Evolutionary conservation across 2,797 vertebrate genomes (phyloP).

Genomic region (Onychomys torridus): DNA sequence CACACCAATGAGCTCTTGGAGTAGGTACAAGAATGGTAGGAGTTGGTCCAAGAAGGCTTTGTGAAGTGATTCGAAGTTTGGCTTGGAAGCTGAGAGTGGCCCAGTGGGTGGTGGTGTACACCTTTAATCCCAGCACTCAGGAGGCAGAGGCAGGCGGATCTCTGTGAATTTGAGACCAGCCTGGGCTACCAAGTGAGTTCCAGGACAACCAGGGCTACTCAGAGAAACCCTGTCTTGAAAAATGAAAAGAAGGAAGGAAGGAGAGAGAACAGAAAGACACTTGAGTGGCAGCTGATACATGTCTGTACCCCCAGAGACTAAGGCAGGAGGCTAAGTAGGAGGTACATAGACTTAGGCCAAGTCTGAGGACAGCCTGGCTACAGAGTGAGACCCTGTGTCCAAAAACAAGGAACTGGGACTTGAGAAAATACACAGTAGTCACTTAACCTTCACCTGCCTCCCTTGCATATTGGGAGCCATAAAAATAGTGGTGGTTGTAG

Average conservation of each 20-base stretch:
- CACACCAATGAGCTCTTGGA: background rate
- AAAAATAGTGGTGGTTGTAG: background rate
- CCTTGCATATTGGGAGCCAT: background rate
- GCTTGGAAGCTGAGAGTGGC: background rate
- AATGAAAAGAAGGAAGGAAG: background rate
- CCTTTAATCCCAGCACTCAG: background rate
- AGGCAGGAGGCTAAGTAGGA: background rate
- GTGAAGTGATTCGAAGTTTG: background rate
- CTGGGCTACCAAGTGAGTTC: background rate
- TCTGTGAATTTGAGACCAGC: background rate
- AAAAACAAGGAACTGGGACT: slow-evolving; percentile 9
- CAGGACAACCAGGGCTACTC: background rate
- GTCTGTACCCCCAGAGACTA: background rate
- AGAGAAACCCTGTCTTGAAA: background rate
- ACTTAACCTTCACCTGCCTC: background rate
- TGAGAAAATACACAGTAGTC: slow-evolving; percentile 18
- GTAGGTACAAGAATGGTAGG: background rate
- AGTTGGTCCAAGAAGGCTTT: slow-evolving; percentile 43
- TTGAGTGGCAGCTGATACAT: background rate
- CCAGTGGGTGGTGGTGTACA: fast-evolving
- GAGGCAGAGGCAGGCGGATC: background rate
- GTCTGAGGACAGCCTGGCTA: background rate
- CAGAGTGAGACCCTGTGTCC: background rate
- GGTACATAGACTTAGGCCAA: background rate
- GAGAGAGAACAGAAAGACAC: too few species aligned